Base-by-base conservation (phyloP, 2,797 vertebrate genomes). In the Pempheris klunzingeri region DNA sequence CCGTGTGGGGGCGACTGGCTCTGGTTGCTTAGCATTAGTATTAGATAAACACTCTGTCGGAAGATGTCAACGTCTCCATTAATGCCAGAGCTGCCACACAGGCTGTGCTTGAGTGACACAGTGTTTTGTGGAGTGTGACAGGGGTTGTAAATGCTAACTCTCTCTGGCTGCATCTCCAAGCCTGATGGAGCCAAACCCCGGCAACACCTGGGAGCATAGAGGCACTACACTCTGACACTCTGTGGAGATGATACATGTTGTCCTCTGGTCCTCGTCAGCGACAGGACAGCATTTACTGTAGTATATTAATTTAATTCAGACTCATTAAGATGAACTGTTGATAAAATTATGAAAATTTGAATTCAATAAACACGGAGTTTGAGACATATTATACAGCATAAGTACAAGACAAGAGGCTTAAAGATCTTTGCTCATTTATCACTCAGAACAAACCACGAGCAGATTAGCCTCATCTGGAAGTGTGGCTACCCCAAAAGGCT, bases 21-120 rank as follows among this genome's bases (percentile, higher is more conserved):
- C 77, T 70, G 87, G 91, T 94, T 94, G 90, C 90, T 92, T 91
- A 89, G 90, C 84, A 85, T 93, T 92, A 92, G 87, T 89, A 90
- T 93, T 92, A 95, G 93, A 95, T 93, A 93, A 94, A 93, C 90
- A 91, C 88, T 88, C 90, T 93, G 92, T 93, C 90, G 87, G 90
- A 94, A 93, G 91, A 94, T 90, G 92, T 95, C 92, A 94, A 88
- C 78, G 91, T 93, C 91, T 93, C 91, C 90, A 93, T 94, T 94
- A 94, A 92, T 94, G 93, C 91, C 89, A 87, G 86, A 92, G 85
- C 93, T 93, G 93, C 92, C 93, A 92, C 87, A 79, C 88, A 78
- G 88, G 90, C 90, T 87, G 90, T 70, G 84, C 80, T 92, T 95
- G 92, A 95, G 81, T 94, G 93, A 94, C 92, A 93, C 81, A 32